Evolutionary conservation across 2,888 invertebrate species (phyloP), one percentile per base, ranked within the genome.

Genomic region (Drosophila buzzatii): DNA sequence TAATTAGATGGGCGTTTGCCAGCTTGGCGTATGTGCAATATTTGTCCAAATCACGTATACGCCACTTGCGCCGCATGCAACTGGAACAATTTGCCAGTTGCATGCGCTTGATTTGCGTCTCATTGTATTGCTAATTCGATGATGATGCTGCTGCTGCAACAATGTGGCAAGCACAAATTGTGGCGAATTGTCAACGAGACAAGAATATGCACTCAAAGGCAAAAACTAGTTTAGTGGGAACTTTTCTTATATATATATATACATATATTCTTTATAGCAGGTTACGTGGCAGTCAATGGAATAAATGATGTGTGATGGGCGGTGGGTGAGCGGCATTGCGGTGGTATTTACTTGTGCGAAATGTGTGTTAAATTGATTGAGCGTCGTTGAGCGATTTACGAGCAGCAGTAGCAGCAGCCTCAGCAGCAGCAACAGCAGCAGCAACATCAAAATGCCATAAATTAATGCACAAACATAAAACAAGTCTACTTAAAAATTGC

Each of bases 191-290:
- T 69, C 57, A 77, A 41, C 52, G 63, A 57, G 57, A 57, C 57
- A 18, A 27, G 39, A 61, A 58, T 56, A 45, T 33, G 18, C 52
- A 53, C 42, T 42, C 62, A 66, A 70, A 41, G 45, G 52, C 70
- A 58, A 73, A 87, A 86, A 88, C 86, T 86, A 86, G 86, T 86
- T 86, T 86, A 86, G 86, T 86, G 78, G 86, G 89, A 85, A 86
- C 81, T 77, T 57, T 56, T 60, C 31, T 35, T 27, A 23, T 63
- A 35, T 47, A 12, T 27, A 58, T 12, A 44, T 20, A 57, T 14
- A 44, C 2, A 20, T 20, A 45, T 51, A 18, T 35, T 56, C 59
- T 41, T 33, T 60, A 52, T 53, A 45, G 58, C 58, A 41, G 44
- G 79, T 83, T 83, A 86, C 84, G 84, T 84, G 75, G 70, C 81